Base-by-base conservation (phyloP, 2,797 vertebrate genomes). In the Poeciliopsis paucimaculata region DNA sequence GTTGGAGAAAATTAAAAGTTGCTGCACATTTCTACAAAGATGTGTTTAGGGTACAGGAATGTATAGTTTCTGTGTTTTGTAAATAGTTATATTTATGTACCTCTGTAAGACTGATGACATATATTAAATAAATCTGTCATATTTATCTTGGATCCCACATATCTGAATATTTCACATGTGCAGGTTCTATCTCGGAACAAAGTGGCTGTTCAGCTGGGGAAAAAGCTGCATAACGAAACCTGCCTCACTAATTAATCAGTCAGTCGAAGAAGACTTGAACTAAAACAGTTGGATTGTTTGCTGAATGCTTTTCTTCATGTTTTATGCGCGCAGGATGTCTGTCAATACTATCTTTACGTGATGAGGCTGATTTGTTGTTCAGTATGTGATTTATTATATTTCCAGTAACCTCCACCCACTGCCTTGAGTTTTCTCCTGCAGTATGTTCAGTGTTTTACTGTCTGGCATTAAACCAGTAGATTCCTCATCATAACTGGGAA, bases 71-170 rank as follows among this genome's bases (percentile, higher is more conserved):
- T 85, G 77, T 46, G 62, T 92, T 92, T 88, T 95, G 94, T 95
- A 93, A 91, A 94, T 95, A 93, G 79, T 76, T 87, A 15, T 93
- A 91, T 93, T 91, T 93, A 93, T 92, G 84, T 88, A 92, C 75
- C 75, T 82, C 55, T 89, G 84, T 39, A 82, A 84, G 81, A 72
- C 23, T 7, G 34, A 46, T 77, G 18, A 66, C 81, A 39, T 82
- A 43, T 70, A 39, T 20, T 34, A 43, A 43, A 77, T 45, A 79
- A 89, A 71, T 76, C 66, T 55, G 70, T 47, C 74, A 81, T 49
- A 81, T 73, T 72, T 78, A 36, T 3, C 77, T 60, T 62, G 10
- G 45, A 41, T 76, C 36, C 77, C 49, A 74, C 68, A 41, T 73
- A 83, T 80, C 75, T 53, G 55, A 82, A 86, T 78, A 72, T 66